Percentiles rank a stretch among this genome's conserved stretches.
phyloP scores from a whole-genome alignment of 2,888 invertebrate genomes.

The Arctia plantaginis region DNA sequence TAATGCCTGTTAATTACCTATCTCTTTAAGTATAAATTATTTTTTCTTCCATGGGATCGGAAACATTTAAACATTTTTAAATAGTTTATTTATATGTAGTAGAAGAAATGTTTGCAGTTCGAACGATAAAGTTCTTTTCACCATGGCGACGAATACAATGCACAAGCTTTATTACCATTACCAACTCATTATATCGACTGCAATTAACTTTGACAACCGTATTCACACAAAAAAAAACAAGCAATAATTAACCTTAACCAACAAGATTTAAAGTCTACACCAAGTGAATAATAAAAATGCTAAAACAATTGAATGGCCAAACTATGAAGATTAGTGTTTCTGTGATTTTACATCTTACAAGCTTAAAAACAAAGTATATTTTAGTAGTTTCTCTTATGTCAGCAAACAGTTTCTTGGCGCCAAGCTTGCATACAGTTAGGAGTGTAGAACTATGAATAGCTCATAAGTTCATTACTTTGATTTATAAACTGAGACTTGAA shows the following conservation, averaged over 20 bases:
- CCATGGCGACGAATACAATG: slow-evolving; percentile 66
- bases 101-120: slow-evolving; percentile 6
- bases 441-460: slow-evolving; percentile 51
- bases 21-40: no score
- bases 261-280: slow-evolving; percentile 17
- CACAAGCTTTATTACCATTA: slow-evolving; percentile 65
- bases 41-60: neutral
- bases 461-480: slow-evolving; percentile 53
- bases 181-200: slow-evolving; percentile 60
- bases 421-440: slow-evolving; percentile 43
- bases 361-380: slow-evolving; percentile 23
- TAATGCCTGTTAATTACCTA: neutral
- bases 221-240: slow-evolving; percentile 11
- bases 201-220: slow-evolving; percentile 57
- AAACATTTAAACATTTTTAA: no score
- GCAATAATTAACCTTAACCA: slow-evolving; percentile 32
- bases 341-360: slow-evolving; percentile 30
- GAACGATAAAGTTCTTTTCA: slow-evolving; percentile 42
- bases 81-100: no score
- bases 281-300: slow-evolving; percentile 32
- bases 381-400: slow-evolving; percentile 16
- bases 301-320: slow-evolving; percentile 44
- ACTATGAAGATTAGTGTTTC: slow-evolving; percentile 10
- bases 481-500: slow-evolving; percentile 55
- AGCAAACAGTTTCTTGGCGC: slow-evolving; percentile 38